phyloP scores from a whole-genome alignment of 2,888 invertebrate genomes.

The Odontocerum albicorne region DNA sequence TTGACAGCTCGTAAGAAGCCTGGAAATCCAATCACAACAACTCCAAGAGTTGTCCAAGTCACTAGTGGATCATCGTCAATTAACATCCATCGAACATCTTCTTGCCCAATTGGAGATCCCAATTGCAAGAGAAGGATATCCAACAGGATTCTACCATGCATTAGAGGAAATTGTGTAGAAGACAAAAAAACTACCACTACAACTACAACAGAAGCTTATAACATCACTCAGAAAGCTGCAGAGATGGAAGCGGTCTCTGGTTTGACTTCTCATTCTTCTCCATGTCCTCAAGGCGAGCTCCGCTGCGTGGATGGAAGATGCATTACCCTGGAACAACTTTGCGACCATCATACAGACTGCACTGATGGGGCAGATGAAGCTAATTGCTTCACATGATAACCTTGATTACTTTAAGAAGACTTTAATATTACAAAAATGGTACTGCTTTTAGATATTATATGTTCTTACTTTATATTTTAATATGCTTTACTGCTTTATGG shows the following conservation, averaged over 20 bases:
- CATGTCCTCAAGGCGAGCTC: constrained; percentile 58
- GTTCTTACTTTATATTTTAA: too few relatives aligned
- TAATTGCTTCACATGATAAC: constrained; percentile 59
- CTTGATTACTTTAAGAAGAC: too few relatives aligned
- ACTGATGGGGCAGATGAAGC: constrained; percentile 66
- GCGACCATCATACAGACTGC: constrained; percentile 64
- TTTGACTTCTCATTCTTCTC: constrained; percentile 49
- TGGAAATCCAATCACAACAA: constrained; percentile 12
- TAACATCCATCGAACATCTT: constrained; percentile 8
- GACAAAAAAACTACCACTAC: background rate
- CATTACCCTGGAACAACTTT: constrained; percentile 63
- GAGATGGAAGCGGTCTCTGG: constrained; percentile 30
- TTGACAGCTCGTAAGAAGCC: constrained; percentile 25
- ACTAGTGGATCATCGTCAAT: constrained; percentile 19
- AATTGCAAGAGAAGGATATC: constrained; percentile 15
- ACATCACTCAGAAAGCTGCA: constrained; percentile 24
- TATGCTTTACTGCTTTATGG: too few relatives aligned
- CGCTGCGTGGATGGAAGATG: constrained; percentile 67
- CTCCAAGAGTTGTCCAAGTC: constrained; percentile 13
- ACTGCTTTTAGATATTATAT: too few relatives aligned
- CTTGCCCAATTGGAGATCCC: constrained; percentile 16
- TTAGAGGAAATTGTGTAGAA: constrained; percentile 40
- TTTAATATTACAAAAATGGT: too few relatives aligned
- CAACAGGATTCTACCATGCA: constrained; percentile 40
- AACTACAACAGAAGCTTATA: constrained; percentile 19